Evolutionary conservation across 2,888 invertebrate species (phyloP), one percentile per base, ranked within the genome.

Genomic region (Cephalotes varians): DNA sequence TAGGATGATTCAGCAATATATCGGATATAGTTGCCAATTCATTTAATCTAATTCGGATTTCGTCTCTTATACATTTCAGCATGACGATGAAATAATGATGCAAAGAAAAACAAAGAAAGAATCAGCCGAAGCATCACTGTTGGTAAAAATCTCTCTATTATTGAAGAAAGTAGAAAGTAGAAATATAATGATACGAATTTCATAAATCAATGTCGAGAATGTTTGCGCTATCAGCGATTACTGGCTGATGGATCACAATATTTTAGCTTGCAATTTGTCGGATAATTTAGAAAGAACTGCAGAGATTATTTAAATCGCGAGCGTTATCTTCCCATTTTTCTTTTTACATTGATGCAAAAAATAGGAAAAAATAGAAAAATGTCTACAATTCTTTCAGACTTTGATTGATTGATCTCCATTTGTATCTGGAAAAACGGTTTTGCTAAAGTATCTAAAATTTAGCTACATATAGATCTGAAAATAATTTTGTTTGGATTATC

Each of bases 1-100:
- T 25, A 18, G 56, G 34, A n/a, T 47, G 28, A 56, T 47, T 62
- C 64, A 21, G 18, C 51, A 28, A 60, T 31, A 69, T 60, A 21
- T 82, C 84, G 85, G 83, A 88, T n/a, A 21, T 84, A 82, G 77
- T 71, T 62, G 80, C 54, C 82, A 84, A 86, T 85, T 89, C 88
- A 40, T 62, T 56, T 86, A 83, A 85, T 88, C 82, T 84, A 89
- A 89, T 85, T 58, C 49, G 54, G 73, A 86, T 86, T 89, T 86
- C 83, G 76, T 64, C 49, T 65, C 25, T 58, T 49, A 62, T 82
- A 82, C 18, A 77, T 90, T 87, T 85, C 83, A 81, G 77, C 44
- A 85, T 73, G 80, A 67, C 49, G 37, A 62, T 73, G 80, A 80
- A 72, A 77, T 72, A 67, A 76, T 65, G 28, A 47, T 40, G 21